Base-by-base conservation (phyloP, 1,140 invertebrate species). In the Brachionus plicatilis region DNA sequence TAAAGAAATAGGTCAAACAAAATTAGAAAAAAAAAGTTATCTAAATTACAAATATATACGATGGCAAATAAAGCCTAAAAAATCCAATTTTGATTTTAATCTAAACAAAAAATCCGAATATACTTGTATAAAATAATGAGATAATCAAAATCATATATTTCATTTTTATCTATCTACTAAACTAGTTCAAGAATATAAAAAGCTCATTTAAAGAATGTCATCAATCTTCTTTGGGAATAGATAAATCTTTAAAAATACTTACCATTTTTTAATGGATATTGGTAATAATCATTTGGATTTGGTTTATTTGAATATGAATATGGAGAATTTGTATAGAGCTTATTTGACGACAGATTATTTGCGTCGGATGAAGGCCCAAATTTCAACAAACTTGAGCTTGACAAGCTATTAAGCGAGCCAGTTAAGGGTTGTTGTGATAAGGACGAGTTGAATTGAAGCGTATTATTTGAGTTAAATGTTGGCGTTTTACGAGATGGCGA, bases 1-100 rank as follows among this genome's bases (percentile, higher is more conserved):
- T 60, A 20, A 60, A 60, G n/a, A 60, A 60, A 60, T 60, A 60
- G 53, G 53, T 60, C 53, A 60, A 24, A 27, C 20, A 7, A 60
- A 60, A 60, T 60, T 60, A 60, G 53, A 60, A 60, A 60, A 53
- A 50, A 60, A 60, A 60, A 60, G 53, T 60, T 60, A 60, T 60
- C 53, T 60, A 60, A 60, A 60, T 60, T 60, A 24, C 53, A 60
- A 20, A 60, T 60, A 60, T 8, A 60, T 20, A 47, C 5, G 11
- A 12, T 60, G 17, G 53, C 17, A 60, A 60, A 20, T 60, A 60
- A 60, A 60, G 53, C 53, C 53, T 60, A 9, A 60, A 24, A 60
- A 60, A 60, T 60, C 53, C 17, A 60, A 60, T 60, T 60, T 60
- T 60, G 53, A 60, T 60, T 20, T 9, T 60, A 60, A 60, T 60